A percentile compares a stretch with the other conserved stretches of the same genome.
Evolutionary conservation across 2,888 invertebrate species (phyloP).

Genomic region (Dione juno): DNA sequence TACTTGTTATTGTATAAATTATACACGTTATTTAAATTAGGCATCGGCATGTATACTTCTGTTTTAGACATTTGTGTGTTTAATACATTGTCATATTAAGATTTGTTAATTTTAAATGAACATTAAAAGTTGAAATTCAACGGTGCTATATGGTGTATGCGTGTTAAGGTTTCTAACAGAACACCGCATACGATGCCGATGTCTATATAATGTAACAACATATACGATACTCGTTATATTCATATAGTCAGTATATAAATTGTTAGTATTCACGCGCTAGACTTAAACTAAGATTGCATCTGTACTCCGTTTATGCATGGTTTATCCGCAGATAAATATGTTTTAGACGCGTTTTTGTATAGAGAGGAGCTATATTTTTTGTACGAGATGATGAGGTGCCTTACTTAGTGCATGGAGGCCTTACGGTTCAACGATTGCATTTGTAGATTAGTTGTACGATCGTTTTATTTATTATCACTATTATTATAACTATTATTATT

Average conservation of each 20-base stretch:
- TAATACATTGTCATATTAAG: neutral
- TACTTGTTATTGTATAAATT: slow-evolving; percentile 48
- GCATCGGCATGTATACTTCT: slow-evolving; percentile 5
- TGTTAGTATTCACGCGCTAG: slow-evolving; percentile 71
- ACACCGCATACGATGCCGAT: slow-evolving; percentile 15
- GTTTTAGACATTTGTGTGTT: neutral
- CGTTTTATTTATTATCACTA: slow-evolving; percentile 74
- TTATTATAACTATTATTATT: slow-evolving; percentile 61
- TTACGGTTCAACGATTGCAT: slow-evolving; percentile 73
- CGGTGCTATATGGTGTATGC: slow-evolving; percentile 20
- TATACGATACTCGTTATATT: slow-evolving; percentile 36
- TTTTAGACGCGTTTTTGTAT: slow-evolving; percentile 60
- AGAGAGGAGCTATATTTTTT: slow-evolving; percentile 46
- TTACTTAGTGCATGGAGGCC: slow-evolving; percentile 72
- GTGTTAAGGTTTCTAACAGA: neutral
- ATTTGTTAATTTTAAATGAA: neutral
- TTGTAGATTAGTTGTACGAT: slow-evolving; percentile 80
- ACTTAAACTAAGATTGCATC: slow-evolving; percentile 56
- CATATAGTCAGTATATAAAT: slow-evolving; percentile 53
- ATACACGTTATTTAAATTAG: slow-evolving; percentile 3
- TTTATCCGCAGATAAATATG: slow-evolving; percentile 80
- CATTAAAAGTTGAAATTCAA: slow-evolving; percentile 1
- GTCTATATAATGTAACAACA: neutral
- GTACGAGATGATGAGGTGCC: slow-evolving; percentile 72
- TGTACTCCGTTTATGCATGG: slow-evolving; percentile 67